phyloP scores from a whole-genome alignment of 2,888 invertebrate species.

The Xestia sexstrigata region DNA sequence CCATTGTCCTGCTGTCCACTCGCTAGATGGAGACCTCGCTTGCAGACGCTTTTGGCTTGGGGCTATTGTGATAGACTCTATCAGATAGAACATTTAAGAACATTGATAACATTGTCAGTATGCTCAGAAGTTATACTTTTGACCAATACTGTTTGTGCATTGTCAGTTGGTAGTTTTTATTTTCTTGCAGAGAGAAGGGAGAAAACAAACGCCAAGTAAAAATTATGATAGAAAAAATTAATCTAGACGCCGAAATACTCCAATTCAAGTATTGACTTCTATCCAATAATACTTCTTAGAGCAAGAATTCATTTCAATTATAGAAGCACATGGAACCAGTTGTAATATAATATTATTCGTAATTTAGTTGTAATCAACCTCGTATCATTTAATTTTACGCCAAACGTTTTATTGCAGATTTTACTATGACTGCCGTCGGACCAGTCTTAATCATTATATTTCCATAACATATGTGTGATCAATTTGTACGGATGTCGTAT shows the following conservation, averaged over 20 bases:
- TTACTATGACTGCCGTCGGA: neutral
- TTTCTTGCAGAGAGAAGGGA: neutral
- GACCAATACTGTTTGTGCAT: neutral
- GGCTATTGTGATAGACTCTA: neutral
- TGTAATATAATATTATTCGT: neutral
- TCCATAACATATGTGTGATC: conserved; percentile 40
- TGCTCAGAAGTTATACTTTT: neutral
- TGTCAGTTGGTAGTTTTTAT: neutral
- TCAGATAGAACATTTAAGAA: neutral
- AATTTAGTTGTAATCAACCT: conserved; percentile 16
- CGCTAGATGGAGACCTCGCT: conserved; percentile 29
- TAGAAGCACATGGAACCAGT: neutral
- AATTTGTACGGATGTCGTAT: conserved; percentile 35
- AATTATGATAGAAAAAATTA: neutral
- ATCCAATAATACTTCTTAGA: neutral
- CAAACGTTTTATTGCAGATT: conserved; percentile 21
- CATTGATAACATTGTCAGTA: neutral
- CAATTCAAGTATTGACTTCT: neutral
- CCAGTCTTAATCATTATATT: conserved; percentile 38
- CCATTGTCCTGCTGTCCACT: conserved; percentile 40
- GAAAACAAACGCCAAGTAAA: neutral
- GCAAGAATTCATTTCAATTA: neutral
- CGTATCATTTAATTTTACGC: conserved; percentile 31
- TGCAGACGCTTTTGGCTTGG: neutral
- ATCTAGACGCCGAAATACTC: neutral